Evolutionary conservation across 1,140 invertebrate species (phyloP).

Genomic region (Plutomurus gul): DNA sequence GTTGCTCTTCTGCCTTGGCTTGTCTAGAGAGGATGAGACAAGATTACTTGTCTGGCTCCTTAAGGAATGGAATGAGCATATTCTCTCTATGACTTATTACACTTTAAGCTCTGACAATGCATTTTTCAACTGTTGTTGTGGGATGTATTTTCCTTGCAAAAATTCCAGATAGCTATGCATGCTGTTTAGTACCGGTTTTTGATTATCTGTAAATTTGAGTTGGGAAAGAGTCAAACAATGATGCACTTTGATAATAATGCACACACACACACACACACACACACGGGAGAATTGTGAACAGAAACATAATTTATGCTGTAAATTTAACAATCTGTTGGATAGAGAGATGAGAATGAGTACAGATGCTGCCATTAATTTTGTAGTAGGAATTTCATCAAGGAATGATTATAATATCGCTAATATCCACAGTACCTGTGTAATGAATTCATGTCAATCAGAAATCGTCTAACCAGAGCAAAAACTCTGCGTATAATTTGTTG

Average conservation of each 20-base stretch:
- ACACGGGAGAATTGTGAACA: no score
- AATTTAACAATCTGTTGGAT: no score
- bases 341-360: no score
- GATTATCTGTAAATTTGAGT: background rate
- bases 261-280: no score
- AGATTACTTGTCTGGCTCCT: conserved; percentile 22
- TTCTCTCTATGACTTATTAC: conserved; percentile 4
- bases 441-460: no score
- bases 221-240: background rate
- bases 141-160: background rate
- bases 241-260: conserved; percentile 10
- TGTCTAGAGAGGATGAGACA: background rate
- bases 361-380: no score
- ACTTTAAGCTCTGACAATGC: background rate
- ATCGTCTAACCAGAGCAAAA: no score
- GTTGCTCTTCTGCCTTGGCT: background rate
- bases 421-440: no score
- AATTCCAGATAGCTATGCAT: background rate
- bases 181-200: conserved; percentile 28
- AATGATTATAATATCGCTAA: no score
- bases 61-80: background rate
- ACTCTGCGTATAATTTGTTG: no score
- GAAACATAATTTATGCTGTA: no score
- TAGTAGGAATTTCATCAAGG: no score
- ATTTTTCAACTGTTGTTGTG: background rate